A percentile compares a stretch with the other conserved stretches of the same genome.
Conservation (phyloP, 2,888 invertebrate species). For the Andrena dorsata region DNA sequence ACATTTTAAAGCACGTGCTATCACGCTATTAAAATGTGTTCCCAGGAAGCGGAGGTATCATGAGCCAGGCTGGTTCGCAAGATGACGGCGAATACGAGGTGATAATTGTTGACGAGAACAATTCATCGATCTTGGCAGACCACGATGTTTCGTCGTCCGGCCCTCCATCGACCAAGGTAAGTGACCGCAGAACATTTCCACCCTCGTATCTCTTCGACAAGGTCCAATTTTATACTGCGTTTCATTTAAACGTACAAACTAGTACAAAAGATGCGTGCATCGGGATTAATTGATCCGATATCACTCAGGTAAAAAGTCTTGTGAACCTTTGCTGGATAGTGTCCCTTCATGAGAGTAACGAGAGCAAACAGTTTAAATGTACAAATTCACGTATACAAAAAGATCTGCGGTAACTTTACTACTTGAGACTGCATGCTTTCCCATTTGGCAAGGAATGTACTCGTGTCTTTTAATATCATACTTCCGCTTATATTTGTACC, state of each 20-base stretch:
- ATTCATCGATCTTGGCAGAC: conserved; percentile 92
- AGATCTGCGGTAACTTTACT: conserved; percentile 52
- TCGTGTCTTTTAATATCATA: conserved; percentile 44
- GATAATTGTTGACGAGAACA: conserved; percentile 95
- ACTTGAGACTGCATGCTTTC: conserved; percentile 65
- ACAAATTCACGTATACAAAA: conserved; percentile 11
- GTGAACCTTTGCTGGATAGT: conserved; percentile 43
- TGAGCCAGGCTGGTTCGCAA: conserved; percentile 85
- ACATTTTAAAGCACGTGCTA: background rate
- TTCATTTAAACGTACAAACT: conserved; percentile 47
- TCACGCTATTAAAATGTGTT: conserved; percentile 59
- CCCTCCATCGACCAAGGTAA: conserved; percentile 94
- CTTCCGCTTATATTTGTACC: conserved; percentile 48
- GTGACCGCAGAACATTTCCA: conserved; percentile 2
- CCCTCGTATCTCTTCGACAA: conserved; percentile 8
- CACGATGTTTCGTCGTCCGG: conserved; percentile 91
- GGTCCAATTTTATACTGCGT: conserved; percentile 27
- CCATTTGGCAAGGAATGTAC: conserved; percentile 42
- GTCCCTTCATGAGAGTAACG: conserved; percentile 36
- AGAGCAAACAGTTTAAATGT: conserved; percentile 19
- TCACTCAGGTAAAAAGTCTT: conserved; percentile 68
- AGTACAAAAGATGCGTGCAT: conserved; percentile 61
- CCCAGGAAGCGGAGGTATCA: conserved; percentile 83
- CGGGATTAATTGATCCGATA: conserved; percentile 63
- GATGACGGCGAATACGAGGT: conserved; percentile 95